phyloP scores from a whole-genome alignment of 2,113 vertebrate species.

The Dendrocopos noguchii region DNA sequence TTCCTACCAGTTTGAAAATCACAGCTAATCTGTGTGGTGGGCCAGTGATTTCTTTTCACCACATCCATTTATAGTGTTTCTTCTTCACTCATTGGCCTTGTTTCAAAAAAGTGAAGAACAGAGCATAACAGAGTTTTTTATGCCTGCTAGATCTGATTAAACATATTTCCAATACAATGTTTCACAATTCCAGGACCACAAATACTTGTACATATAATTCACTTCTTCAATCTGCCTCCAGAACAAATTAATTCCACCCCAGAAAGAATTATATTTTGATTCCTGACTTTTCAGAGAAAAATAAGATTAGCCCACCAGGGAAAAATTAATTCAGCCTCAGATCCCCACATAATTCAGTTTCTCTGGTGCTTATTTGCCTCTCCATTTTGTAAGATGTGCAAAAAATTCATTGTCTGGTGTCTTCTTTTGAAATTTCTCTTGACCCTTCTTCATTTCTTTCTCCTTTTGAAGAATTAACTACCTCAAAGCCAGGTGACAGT shows the following conservation, averaged over 20 bases:
- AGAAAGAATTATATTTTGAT: not conserved
- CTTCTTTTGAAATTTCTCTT: not conserved
- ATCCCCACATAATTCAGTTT: not conserved
- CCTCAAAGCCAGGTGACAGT: not conserved
- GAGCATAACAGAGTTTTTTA: not conserved
- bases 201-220: not conserved
- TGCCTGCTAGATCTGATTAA: not conserved
- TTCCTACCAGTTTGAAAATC: not conserved
- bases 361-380: not conserved
- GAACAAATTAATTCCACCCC: not conserved
- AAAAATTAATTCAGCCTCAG: not conserved
- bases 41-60: not conserved
- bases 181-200: not conserved
- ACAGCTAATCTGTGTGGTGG: not conserved
- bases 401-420: not conserved
- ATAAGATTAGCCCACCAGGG: accelerated
- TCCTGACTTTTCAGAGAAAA: not conserved
- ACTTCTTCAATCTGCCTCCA: not conserved
- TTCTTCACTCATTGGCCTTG: not conserved
- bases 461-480: not conserved
- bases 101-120: not conserved
- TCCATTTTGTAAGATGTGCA: not conserved
- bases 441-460: not conserved
- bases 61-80: not conserved
- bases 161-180: not conserved